phyloP scores from a whole-genome alignment of 2,888 invertebrate genomes.

The Cephus pygmeus region DNA sequence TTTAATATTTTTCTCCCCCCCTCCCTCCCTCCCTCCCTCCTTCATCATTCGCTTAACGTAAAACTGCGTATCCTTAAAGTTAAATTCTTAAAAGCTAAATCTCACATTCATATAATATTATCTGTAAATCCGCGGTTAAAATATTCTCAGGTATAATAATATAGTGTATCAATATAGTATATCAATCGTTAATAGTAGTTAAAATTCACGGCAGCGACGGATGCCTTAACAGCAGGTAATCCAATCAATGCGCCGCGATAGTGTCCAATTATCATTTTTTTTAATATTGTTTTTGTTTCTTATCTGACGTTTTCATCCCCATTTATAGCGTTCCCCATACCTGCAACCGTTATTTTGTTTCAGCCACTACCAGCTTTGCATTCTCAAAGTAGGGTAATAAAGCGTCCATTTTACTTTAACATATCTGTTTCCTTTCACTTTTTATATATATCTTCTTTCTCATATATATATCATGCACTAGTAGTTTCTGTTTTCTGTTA shows the following conservation, averaged over 20 bases:
- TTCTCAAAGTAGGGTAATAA: too few relatives aligned
- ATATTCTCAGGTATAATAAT: conserved; percentile 55
- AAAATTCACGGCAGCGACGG: conserved; percentile 40
- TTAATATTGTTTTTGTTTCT: background rate
- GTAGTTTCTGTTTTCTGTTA: conserved; percentile 8
- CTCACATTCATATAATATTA: conserved; percentile 56
- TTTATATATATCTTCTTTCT: background rate
- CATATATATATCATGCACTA: conserved; percentile 27
- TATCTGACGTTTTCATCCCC: background rate
- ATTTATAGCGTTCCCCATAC: background rate
- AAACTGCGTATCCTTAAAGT: conserved; percentile 33
- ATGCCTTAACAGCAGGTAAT: background rate
- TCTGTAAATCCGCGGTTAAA: conserved; percentile 61
- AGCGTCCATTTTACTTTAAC: too few relatives aligned
- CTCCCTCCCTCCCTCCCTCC: background rate
- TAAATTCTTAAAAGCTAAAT: conserved; percentile 50
- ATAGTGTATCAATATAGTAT: conserved; percentile 33
- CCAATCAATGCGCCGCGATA: background rate
- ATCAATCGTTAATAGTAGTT: conserved; percentile 49
- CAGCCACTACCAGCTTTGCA: too few relatives aligned
- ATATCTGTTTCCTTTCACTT: background rate
- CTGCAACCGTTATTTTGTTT: background rate
- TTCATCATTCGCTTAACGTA: background rate
- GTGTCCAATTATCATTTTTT: background rate
- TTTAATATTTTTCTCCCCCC: background rate